Base-by-base conservation (phyloP, 2,888 invertebrate genomes). In the Dioctria linearis region DNA sequence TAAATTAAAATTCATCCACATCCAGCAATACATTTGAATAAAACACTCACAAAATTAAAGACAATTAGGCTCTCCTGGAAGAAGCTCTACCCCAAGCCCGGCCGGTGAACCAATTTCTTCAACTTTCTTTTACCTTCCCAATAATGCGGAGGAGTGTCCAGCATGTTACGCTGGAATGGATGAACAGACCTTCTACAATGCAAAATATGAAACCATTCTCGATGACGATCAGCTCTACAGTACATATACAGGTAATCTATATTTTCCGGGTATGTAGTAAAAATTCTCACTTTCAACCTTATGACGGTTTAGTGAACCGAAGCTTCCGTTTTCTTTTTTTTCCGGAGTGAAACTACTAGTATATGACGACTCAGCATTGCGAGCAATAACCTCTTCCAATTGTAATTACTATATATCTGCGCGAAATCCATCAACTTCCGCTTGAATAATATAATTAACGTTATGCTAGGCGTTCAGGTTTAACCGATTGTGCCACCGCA, bases 51-150 rank as follows among this genome's bases (percentile, higher is more conserved):
- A 25, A 54, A 76, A 79, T 81, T 69, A 8, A 46, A 83, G 83
- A 75, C 82, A 82, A 81, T 59, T 83, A 46, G 82, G 80, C 90
- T 92, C 81, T 90, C 91, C 3, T 87, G 88, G 73, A 83, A 87
- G 51, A 86, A 87, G 59, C 43, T 79, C 82, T 13, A 82, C 86
- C 86, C 92, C 88, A 86, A 93, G 90, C 90, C 93, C 88, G 86
- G 91, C 88, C 87, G 91, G 89, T 4, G 90, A 90, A 80, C 88
- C 90, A 2, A 85, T 86, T 0, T 87, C 89, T 79, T 92, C 92
- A 78, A 92, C 91, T 84, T 93, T 93, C 86, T 92, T 92, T 84
- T 93, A 92, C 84, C 90, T 92, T n/a, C 91, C 92, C 3, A 91
- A 83, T 9, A 80, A 81, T 90, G 6, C 65, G 80, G 82, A 82